Evolutionary conservation across 1,140 invertebrate species (phyloP), one percentile per base, ranked within the genome.

Genomic region (Zaprionus inermis): DNA sequence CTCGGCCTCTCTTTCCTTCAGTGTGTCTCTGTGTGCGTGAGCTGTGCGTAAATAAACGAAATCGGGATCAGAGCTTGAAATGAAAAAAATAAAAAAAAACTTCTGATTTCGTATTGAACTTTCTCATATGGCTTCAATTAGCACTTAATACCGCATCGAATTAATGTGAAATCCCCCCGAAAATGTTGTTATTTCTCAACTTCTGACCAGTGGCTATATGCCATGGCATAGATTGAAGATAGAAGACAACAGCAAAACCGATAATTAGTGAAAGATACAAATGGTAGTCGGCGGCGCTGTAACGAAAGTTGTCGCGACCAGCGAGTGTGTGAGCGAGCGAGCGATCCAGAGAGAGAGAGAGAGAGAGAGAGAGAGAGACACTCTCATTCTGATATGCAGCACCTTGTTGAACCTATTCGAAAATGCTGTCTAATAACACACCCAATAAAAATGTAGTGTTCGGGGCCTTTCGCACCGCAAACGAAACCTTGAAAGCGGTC

Each of bases 71-170:
- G 60, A 24, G 59, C 52, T 65, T 76, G 18, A 36, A 24, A 20
- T n/a, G n/a, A n/a, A n/a, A 28, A 24, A 24, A 4, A 24, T 2
- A 24, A 28, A 28, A 28, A 28, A 6, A 44, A 16, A 44, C 38
- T 44, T 44, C 38, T 44, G 38, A 16, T 16, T 44, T 16, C 63
- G 34, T 51, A 66, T 66, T 76, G 59, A 67, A 85, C 81, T 84
- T 84, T 84, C 81, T 70, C 81, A 81, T 76, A 78, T 65, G 71
- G 56, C 65, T 81, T 67, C 68, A 85, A 85, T 85, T 85, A 85
- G 67, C 81, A 85, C 78, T 69, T 74, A 22, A 38, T 24, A 55
- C 24, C 24, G 24, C 38, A 65, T 54, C 36, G 64, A 67, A 64
- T 78, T 78, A 34, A 72, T 54, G 44, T 22, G 44, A 49, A 49